A percentile compares a stretch with the other conserved stretches of the same genome.
Conservation (phyloP, 2,113 vertebrate genomes). For the Acanthochromis polyacanthus region DNA sequence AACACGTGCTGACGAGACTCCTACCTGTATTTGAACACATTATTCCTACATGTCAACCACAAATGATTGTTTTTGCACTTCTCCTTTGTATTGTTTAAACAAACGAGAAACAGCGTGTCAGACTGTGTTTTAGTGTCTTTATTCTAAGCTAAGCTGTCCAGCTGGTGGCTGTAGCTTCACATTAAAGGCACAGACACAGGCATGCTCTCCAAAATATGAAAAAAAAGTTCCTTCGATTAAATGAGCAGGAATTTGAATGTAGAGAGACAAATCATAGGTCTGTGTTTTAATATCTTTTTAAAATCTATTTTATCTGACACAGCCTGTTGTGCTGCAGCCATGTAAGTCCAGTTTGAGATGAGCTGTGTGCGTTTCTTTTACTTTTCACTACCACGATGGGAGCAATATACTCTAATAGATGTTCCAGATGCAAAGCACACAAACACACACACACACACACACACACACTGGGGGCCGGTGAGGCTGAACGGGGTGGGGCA, state of each 20-base stretch:
- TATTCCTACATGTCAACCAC: no score
- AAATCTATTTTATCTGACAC: background rate
- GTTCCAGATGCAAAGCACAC: conserved; percentile 49
- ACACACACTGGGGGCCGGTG: conserved; percentile 26
- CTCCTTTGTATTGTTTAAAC: background rate
- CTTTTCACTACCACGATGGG: conserved; percentile 15
- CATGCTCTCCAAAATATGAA: no score
- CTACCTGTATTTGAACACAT: background rate
- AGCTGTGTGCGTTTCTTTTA: background rate
- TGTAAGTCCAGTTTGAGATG: background rate
- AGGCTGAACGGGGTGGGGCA: conserved; percentile 51
- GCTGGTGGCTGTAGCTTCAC: background rate
- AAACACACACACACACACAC: conserved; percentile 13
- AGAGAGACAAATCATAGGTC: background rate
- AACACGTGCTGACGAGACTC: background rate
- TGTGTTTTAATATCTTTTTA: background rate
- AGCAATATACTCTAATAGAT: conserved; percentile 32
- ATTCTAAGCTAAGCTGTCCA: background rate
- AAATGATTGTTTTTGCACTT: no score
- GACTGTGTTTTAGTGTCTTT: background rate
- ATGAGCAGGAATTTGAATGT: background rate
- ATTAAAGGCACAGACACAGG: background rate
- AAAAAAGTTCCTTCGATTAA: no score
- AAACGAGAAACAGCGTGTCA: background rate
- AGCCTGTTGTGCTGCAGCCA: background rate